These are phyloP conservation scores for Geophilus truncorum DNA, from an alignment of 2,888 invertebrate genomes.

Conservation along the genomic window DNA sequence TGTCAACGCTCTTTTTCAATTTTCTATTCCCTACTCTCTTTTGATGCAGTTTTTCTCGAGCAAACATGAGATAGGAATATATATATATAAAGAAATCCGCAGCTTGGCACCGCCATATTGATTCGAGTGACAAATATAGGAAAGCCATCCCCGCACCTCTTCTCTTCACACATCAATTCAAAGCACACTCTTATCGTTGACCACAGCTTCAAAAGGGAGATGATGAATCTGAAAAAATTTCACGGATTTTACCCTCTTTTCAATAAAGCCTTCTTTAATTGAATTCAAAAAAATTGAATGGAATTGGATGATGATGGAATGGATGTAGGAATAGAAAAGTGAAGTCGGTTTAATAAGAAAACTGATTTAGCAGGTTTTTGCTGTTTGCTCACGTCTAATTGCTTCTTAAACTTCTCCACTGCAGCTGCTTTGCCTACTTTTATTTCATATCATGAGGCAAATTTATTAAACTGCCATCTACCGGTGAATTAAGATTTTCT, in stretches of 20 bases:
- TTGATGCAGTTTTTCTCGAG: slow-evolving; percentile 1
- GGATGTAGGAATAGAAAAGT: neutral
- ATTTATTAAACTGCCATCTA: too few species aligned
- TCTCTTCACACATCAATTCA: slow-evolving; percentile 10
- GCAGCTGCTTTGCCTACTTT: too few species aligned
- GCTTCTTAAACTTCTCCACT: too few species aligned
- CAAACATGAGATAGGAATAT: slow-evolving; percentile 20
- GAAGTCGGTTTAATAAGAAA: neutral
- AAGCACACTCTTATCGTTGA: slow-evolving; percentile 12
- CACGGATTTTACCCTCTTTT: neutral
- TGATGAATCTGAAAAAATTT: neutral
- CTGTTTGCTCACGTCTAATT: neutral
- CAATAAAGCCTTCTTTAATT: neutral
- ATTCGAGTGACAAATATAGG: slow-evolving; percentile 20
- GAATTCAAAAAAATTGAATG: neutral
- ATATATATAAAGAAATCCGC: slow-evolving; percentile 14
- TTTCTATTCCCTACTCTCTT: slow-evolving; percentile 12
- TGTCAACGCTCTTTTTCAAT: neutral
- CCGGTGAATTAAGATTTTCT: too few species aligned
- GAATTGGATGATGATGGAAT: neutral
- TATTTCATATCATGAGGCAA: too few species aligned
- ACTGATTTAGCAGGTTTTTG: neutral
- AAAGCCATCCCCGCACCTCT: neutral
- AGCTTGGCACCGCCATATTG: neutral
- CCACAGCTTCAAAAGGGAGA: neutral